Conservation (phyloP, 2,113 vertebrate species). For the Stegastes partitus region DNA sequence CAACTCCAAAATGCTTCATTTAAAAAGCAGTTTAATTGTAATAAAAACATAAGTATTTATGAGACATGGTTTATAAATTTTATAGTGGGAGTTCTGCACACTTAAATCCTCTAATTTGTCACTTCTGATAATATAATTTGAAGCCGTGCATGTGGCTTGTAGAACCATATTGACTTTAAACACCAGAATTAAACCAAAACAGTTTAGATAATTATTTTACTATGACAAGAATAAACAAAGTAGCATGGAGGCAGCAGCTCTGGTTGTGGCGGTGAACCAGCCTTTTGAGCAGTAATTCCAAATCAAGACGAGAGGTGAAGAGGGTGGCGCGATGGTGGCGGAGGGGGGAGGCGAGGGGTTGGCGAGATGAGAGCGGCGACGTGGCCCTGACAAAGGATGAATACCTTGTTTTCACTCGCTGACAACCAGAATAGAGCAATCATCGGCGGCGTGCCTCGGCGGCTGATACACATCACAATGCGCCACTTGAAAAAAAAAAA, state of each 20-base stretch:
- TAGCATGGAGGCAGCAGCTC: conserved; percentile 12
- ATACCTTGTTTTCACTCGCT: conserved; percentile 74
- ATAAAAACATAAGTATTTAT: too few relatives aligned
- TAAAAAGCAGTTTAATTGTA: too few relatives aligned
- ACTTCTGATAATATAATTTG: too few relatives aligned
- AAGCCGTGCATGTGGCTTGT: too few relatives aligned
- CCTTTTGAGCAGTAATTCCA: conserved; percentile 56
- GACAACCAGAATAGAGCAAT: conserved; percentile 83
- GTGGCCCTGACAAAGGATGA: conserved; percentile 73
- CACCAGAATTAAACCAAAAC: too few relatives aligned
- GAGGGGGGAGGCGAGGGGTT: neutral
- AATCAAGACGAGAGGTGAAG: conserved; percentile 71
- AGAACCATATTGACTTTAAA: too few relatives aligned
- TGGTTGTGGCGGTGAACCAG: conserved; percentile 27
- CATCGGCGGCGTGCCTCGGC: conserved; percentile 68
- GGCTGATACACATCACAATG: conserved; percentile 77
- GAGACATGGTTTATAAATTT: too few relatives aligned
- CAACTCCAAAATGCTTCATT: too few relatives aligned
- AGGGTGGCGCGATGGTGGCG: neutral
- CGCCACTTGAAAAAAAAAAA: conserved; percentile 64
- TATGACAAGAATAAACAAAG: too few relatives aligned
- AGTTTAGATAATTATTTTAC: too few relatives aligned
- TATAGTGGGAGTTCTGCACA: too few relatives aligned
- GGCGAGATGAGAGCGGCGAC: conserved; percentile 56
- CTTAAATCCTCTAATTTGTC: too few relatives aligned